Evolutionary conservation across 2,888 invertebrate species (phyloP), one percentile per base, ranked within the genome.

Genomic region (Ryuthela nishihirai): DNA sequence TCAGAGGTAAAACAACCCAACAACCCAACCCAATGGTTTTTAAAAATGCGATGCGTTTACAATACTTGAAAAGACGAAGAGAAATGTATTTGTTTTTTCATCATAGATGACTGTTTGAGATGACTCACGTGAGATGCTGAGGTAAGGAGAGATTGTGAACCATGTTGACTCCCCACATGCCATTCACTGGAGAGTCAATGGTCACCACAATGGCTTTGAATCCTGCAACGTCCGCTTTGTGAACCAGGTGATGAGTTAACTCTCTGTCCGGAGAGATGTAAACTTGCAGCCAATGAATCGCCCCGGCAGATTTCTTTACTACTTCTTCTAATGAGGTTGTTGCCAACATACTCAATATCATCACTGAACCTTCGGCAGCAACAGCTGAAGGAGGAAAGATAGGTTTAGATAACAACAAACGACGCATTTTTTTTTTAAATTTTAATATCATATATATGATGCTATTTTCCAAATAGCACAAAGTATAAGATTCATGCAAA

Each of bases 301-400:
- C 84, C 12, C 82, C 73, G 0, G 90, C 89, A 1, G 87, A 85
- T 1, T 83, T 85, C 54, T 78, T 72, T 0, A 88, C 86, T 1
- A 94, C 83, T 72, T 94, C 90, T 75, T 94, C 94, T 49, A 95
- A 82, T 36, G 89, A 88, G 66, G 83, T 84, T 0, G 91, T 94
- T 0, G 91, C 79, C 61, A 93, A 81, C 0, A 93, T 94, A 66
- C 92, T 92, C 49, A 91, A 75, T 21, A 84, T 89, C 71, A 83
- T 92, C 62, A 92, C 79, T 0, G 86, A 85, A 0, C 85, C 85
- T 64, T 82, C 79, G 20, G 79, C 78, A 67, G 85, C 83, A 10
- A 87, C 90, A 70, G 93, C 93, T 85, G n/a, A 1, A 26, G 24
- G 25, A 53, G 15, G 23, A 0, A 6, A 10, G n/a, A n/a, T n/a